phyloP scores from a whole-genome alignment of 2,797 vertebrate genomes.

The Linurgus olivaceus region DNA sequence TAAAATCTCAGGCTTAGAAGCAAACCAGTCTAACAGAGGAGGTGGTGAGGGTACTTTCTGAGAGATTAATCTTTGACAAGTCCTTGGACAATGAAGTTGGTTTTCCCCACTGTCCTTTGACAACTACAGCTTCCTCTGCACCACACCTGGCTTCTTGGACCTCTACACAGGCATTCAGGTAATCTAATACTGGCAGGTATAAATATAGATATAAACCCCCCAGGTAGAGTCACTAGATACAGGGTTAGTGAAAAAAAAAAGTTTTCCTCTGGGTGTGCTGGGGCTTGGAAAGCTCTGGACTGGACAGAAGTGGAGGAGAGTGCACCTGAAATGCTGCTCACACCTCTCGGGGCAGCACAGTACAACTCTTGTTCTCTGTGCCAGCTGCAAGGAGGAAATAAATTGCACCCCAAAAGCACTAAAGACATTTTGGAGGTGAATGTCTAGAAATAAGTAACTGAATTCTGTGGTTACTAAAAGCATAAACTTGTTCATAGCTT shows the following conservation, averaged over 20 bases:
- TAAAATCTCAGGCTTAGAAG: not conserved
- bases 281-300: not conserved
- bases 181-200: not conserved
- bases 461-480: constrained; percentile 47
- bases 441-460: constrained; percentile 52
- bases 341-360: not conserved
- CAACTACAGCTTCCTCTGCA: not conserved
- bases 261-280: not conserved
- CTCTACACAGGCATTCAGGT: not conserved
- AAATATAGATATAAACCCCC: not conserved
- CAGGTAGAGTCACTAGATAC: no score
- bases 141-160: not conserved
- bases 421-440: not conserved
- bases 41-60: not conserved
- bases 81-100: not conserved
- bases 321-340: not conserved
- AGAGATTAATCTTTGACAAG: rapidly evolving
- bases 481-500: not conserved
- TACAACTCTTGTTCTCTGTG: not conserved
- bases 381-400: not conserved
- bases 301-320: not conserved
- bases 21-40: not conserved
- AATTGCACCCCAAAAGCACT: not conserved
- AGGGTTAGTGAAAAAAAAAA: not conserved
- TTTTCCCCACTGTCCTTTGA: not conserved